A percentile compares a stretch with the other conserved stretches of the same genome.
These are phyloP conservation scores for Halictus ligatus DNA, from an alignment of 2,888 invertebrate genomes.

Conservation along the genomic window DNA sequence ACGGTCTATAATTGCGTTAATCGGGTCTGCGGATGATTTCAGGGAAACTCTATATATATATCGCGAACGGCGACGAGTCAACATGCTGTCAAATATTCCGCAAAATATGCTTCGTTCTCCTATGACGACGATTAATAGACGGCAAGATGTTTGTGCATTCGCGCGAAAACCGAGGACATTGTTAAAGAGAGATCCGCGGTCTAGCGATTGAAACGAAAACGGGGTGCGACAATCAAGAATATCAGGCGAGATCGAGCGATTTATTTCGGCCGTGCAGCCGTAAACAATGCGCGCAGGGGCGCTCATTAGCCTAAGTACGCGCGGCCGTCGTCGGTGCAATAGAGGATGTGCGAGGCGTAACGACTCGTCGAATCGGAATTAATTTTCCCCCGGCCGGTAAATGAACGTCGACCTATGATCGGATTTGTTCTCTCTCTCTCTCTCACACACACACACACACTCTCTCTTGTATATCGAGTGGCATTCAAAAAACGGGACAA, in stretches of 20 bases:
- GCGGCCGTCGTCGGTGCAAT: constrained; percentile 1
- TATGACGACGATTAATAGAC: not conserved
- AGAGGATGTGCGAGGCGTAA: constrained; percentile 6
- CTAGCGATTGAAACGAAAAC: not conserved
- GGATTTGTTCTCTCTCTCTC: not conserved
- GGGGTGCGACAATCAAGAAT: not conserved
- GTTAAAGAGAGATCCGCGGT: not conserved
- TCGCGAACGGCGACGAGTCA: not conserved
- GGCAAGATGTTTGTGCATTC: not conserved
- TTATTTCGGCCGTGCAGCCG: not conserved
- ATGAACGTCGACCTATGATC: constrained; percentile 17
- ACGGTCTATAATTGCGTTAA: constrained; percentile 13
- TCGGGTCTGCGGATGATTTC: constrained; percentile 10
- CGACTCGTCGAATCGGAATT: constrained; percentile 12
- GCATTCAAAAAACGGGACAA: constrained; percentile 7
- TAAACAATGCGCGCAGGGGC: constrained; percentile 23
- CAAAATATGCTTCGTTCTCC: not conserved
- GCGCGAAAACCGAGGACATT: not conserved
- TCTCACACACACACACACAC: too few species aligned
- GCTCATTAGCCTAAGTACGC: constrained; percentile 15
- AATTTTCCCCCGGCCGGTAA: constrained; percentile 16
- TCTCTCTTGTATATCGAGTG: not conserved
- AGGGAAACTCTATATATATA: not conserved
- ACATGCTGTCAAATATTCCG: not conserved
- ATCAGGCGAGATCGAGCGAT: constrained; percentile 13